Evolutionary conservation across 2,888 invertebrate species (phyloP).

Genomic region (Gerosis bhagava): DNA sequence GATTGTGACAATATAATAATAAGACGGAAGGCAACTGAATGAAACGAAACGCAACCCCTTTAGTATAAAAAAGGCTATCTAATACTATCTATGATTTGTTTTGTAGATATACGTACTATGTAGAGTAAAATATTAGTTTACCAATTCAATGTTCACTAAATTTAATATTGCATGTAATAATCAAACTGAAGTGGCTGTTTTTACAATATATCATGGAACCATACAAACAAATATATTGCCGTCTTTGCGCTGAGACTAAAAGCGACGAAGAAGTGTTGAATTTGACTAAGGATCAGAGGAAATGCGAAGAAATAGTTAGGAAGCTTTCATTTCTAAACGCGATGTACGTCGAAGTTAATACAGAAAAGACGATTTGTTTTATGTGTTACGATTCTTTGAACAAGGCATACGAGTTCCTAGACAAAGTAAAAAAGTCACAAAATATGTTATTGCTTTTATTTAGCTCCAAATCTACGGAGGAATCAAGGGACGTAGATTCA

Average conservation of each 20-base stretch:
- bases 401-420: slow-evolving; percentile 60
- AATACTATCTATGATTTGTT: no score
- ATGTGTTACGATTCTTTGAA: slow-evolving; percentile 61
- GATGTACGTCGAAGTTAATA: slow-evolving; percentile 57
- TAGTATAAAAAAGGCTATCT: no score
- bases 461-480: slow-evolving; percentile 34
- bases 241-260: slow-evolving; percentile 63
- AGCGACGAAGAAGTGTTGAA: slow-evolving; percentile 53
- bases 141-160: no score
- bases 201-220: slow-evolving; percentile 42
- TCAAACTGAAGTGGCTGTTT: no score
- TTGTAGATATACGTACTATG: no score
- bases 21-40: no score
- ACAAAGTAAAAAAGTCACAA: slow-evolving; percentile 55
- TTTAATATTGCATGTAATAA: no score
- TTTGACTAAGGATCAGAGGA: slow-evolving; percentile 41
- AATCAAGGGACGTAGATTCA: slow-evolving; percentile 43
- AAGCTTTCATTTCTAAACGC: slow-evolving; percentile 64
- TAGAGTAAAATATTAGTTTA: no score
- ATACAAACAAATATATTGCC: slow-evolving; percentile 52
- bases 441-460: slow-evolving; percentile 48
- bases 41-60: no score
- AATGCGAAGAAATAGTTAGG: slow-evolving; percentile 48
- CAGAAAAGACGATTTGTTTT: slow-evolving; percentile 62
- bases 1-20: no score